Percentiles rank a stretch among this genome's conserved stretches.
Evolutionary conservation across 2,113 vertebrate species (phyloP).

Genomic region (Apodemus sylvaticus): DNA sequence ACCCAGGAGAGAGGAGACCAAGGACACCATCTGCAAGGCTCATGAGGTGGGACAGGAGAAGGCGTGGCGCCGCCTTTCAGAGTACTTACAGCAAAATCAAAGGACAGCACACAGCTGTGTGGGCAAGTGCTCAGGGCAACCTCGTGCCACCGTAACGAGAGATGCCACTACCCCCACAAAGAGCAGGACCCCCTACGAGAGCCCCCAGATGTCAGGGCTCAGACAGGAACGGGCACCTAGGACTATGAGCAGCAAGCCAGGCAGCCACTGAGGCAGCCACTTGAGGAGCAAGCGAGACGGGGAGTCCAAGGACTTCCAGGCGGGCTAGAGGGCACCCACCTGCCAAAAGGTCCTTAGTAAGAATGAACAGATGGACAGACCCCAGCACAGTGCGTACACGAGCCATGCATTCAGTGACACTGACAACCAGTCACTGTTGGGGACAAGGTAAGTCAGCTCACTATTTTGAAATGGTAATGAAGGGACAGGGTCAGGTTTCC

Average conservation of each 20-base stretch:
- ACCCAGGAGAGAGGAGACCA: no score
- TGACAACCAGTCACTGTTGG: no score
- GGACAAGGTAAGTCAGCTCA: background rate
- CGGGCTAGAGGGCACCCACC: accelerated
- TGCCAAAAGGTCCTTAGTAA: no score
- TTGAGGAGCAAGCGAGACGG: background rate
- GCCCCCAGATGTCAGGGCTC: background rate
- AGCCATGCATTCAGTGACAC: background rate
- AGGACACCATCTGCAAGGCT: background rate
- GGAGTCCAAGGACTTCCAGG: no score
- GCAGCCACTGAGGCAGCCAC: background rate
- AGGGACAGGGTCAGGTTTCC: background rate
- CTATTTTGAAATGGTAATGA: background rate
- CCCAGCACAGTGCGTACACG: background rate
- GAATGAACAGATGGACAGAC: background rate
- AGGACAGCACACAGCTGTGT: background rate
- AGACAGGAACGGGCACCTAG: background rate
- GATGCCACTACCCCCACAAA: background rate
- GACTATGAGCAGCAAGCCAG: background rate
- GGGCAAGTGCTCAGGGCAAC: background rate
- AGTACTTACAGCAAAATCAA: background rate
- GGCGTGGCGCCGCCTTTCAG: accelerated
- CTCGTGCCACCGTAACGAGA: background rate
- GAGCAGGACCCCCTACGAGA: no score
- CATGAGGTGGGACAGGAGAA: background rate